Evolutionary conservation across 1,140 invertebrate species (phyloP), one percentile per base, ranked within the genome.

Genomic region (Cydia strobilella): DNA sequence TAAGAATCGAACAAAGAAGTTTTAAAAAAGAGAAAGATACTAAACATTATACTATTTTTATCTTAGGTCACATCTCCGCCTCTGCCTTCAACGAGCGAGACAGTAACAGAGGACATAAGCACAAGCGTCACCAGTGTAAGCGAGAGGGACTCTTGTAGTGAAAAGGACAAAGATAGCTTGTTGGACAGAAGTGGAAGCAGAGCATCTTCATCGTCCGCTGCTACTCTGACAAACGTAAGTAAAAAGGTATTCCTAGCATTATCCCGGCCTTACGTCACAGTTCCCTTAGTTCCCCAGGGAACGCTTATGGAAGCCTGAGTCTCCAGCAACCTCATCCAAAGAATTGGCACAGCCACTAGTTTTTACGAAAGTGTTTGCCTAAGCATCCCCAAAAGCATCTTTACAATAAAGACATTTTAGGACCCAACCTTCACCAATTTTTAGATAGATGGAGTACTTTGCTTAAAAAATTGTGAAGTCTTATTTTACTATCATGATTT

Each of bases 171-270:
- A 72, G 89, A 93, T 76, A 93, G 92, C 76, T 79, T 86, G 78
- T 89, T 88, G 86, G 90, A 93, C 54, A 82, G 86, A 35, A 87
- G 86, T 39, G 88, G 82, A 15, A 90, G 87, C 62, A 76, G 90
- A 18, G 88, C 85, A 0, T 90, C 89, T 10, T 88, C 89, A 62
- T 82, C 82, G 18, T 92, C 90, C 74, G 93, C 90, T 76, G 90
- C 92, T 42, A 94, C 94, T 15, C 84, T 95, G 27, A 94, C 94
- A 76, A 94, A 95, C 89, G 94, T 95, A 87, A 94, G 92, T 85
- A 45, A 39, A 1, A 39, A 39, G 9, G 7, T 39, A 39, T 42
- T 72, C 10, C 18, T 18, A 18, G 45, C 15, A 48, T 13, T 48
- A 48, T 15, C 2, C 2, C 12, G 45, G 15, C 12, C 15, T 13